Base-by-base conservation (phyloP, 2,797 vertebrate genomes). In the Peromyscus nudipes region DNA sequence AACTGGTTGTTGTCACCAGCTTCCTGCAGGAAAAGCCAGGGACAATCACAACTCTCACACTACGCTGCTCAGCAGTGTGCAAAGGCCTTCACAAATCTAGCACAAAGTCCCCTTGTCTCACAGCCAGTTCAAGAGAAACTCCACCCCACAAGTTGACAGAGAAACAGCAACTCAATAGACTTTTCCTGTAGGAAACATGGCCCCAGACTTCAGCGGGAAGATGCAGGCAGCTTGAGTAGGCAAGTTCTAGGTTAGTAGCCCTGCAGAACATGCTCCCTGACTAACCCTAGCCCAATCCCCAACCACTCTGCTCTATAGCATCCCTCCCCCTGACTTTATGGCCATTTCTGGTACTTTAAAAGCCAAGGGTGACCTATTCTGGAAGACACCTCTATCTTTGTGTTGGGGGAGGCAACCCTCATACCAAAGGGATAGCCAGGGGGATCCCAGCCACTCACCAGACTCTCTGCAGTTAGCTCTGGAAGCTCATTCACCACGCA, bases 1-100 rank as follows among this genome's bases (percentile, higher is more conserved):
- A 99, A 99, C 98, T 99, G 99, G 98, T 99, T 99, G 98, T 99
- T 99, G 98, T 99, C 99, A 96, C 99, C 99, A 0, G 99, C 99
- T 99, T 99, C 99, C 99, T 99, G 98, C 31, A 96, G 23, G 57
- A 64, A 84, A 96, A 96, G 55, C 76, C 90, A 69, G 75, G 2
- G 25, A 49, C 19, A 37, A 60, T 29, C 52, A 27, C 7, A 81
- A 65, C 2, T 23, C 16, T 29, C 83, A 69, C 1, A 10, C 6
- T 19, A 6, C 37, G 64, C 52, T 3, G 21, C n/a, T 55, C 55
- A 13, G n/a, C 85, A 25, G 69, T 62, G 62, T 29, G 46, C 29
- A 21, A 73, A 83, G 34, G 49, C 49, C 46, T 34, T 71, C 29
- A 55, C 6, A 14, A 1, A 7, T 1, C 81, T 37, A 34, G 55